Percentiles rank a stretch among this genome's conserved stretches.
phyloP scores from a whole-genome alignment of 2,888 invertebrate species.

The Papilio protenor region DNA sequence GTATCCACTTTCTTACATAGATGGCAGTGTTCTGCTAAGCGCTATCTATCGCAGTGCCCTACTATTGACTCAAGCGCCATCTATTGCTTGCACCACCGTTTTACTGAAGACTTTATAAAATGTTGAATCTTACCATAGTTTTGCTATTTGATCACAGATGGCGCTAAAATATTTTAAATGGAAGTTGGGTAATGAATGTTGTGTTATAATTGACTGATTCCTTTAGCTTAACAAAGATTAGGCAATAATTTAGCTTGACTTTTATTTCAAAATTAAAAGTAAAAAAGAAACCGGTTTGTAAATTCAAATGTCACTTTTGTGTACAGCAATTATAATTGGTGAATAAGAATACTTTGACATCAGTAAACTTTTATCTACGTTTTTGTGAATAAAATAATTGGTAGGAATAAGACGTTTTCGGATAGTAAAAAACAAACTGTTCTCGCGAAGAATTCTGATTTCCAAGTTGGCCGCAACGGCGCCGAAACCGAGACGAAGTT shows the following conservation, averaged over 20 bases:
- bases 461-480: slow-evolving; percentile 27
- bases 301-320: too few relatives aligned
- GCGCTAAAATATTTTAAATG: background rate
- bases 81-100: background rate
- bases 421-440: background rate
- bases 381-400: background rate
- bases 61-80: too few relatives aligned
- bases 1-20: too few relatives aligned
- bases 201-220: background rate
- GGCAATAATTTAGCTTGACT: background rate
- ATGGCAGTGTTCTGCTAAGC: too few relatives aligned
- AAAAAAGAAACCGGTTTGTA: too few relatives aligned
- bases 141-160: background rate
- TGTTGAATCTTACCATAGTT: background rate
- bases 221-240: background rate
- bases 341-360: too few relatives aligned
- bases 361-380: background rate
- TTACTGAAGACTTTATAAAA: background rate
- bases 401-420: background rate
- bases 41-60: too few relatives aligned
- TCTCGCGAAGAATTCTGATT: slow-evolving; percentile 8
- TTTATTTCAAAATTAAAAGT: background rate
- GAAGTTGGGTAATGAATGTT: background rate
- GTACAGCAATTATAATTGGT: too few relatives aligned
- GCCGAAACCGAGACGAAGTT: slow-evolving; percentile 32